A percentile compares a stretch with the other conserved stretches of the same genome.
phyloP scores from a whole-genome alignment of 1,140 invertebrate genomes.

The Euborellia annulipes region DNA sequence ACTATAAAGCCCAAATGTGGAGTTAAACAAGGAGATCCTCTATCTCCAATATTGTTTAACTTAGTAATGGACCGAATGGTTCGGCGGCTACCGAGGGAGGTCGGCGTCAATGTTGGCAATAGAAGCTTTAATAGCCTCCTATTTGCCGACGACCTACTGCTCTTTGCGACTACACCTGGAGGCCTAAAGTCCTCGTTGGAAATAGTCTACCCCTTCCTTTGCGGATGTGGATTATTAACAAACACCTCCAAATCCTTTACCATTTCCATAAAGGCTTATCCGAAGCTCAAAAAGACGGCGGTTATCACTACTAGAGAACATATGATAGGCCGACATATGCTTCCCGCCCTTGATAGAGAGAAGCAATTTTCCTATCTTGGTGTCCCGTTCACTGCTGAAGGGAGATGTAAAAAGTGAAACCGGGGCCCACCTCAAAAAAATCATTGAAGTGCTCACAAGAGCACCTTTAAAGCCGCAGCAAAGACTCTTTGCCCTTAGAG shows the following conservation, averaged over 20 bases:
- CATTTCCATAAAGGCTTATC: not conserved
- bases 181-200: too few species aligned
- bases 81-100: not conserved
- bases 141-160: too few species aligned
- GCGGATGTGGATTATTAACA: too few species aligned
- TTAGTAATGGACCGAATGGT: constrained; percentile 27
- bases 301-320: not conserved
- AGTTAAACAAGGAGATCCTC: constrained; percentile 34
- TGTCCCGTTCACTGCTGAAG: not conserved
- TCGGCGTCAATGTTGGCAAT: too few species aligned
- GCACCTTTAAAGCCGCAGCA: constrained; percentile 24
- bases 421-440: not conserved
- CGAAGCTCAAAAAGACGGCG: constrained; percentile 6
- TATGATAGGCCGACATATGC: constrained; percentile 1
- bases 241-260: constrained; percentile 14
- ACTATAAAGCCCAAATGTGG: constrained; percentile 17
- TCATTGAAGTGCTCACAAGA: constrained; percentile 12
- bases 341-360: not conserved
- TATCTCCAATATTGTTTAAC: constrained; percentile 32
- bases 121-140: too few species aligned
- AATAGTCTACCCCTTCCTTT: too few species aligned
- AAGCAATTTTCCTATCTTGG: not conserved
- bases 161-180: too few species aligned
- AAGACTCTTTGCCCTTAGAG: constrained; percentile 8
- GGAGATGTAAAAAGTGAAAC: not conserved